A percentile compares a stretch with the other conserved stretches of the same genome.
Conservation (phyloP, 2,113 vertebrate species). For the Thymallus thymallus region DNA sequence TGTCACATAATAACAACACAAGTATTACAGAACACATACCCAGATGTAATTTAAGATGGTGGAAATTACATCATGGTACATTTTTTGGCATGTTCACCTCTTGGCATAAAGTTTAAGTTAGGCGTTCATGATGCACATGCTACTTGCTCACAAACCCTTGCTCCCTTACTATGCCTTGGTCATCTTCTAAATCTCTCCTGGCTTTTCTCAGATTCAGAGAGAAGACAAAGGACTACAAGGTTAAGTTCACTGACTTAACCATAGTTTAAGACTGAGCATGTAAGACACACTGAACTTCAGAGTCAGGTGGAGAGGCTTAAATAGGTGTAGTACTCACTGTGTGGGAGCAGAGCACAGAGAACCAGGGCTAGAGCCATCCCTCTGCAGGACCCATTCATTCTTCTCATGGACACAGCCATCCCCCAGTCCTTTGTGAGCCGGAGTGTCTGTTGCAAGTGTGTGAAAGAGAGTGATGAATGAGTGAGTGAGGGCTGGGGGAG, state of each 20-base stretch:
- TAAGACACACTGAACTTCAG: background rate
- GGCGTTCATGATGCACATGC: no score
- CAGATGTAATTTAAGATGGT: no score
- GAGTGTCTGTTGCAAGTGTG: constrained; percentile 20
- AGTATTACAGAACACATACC: background rate
- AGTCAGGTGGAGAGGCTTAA: background rate
- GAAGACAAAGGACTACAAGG: constrained; percentile 16
- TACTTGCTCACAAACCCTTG: no score
- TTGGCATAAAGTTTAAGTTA: no score
- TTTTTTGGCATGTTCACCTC: no score
- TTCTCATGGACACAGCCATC: constrained; percentile 60
- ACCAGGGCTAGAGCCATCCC: constrained; percentile 53
- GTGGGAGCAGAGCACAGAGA: constrained; percentile 58
- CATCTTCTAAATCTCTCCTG: no score
- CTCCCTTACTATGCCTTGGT: no score
- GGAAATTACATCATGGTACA: no score
- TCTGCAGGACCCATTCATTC: constrained; percentile 70
- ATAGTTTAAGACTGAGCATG: background rate
- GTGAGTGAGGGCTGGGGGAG: constrained; percentile 35
- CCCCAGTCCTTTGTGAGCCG: constrained; percentile 40
- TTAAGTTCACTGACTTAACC: background rate
- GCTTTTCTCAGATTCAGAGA: background rate
- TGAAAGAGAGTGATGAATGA: constrained; percentile 29
- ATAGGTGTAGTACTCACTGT: constrained; percentile 63
- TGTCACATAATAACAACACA: constrained; percentile 21